Base-by-base conservation (phyloP, 2,797 vertebrate genomes). In the Myotis vivesi region DNA sequence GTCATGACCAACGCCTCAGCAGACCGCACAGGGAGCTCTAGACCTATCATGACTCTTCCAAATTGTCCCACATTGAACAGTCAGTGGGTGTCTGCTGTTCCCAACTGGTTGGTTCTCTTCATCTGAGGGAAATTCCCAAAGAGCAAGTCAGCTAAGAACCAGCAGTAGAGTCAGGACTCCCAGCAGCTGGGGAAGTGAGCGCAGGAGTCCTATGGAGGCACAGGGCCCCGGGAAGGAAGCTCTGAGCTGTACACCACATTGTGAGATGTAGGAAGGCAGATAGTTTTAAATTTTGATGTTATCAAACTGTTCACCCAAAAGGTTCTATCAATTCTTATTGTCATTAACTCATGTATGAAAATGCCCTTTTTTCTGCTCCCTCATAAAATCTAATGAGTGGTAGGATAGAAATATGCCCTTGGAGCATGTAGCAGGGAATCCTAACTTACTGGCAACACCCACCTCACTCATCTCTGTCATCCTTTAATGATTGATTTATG, bases 161-260 rank as follows among this genome's bases (percentile, higher is more conserved):
- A 38, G 38, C 15, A 51, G 30, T 16, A 41, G 9, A 30, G 11
- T 36, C 44, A n/a, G 30, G 16, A 28, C 2, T 10, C 30, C 3
- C 20, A 53, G 10, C 0, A 20, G 33, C 20, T 36, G 11, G 16
- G 9, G 6, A 41, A 28, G n/a, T 16, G 28, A 44, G 8, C 0
- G 1, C 19, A 6, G 17, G 20, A 46, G 23, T 44, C 33, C 53
- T 62, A 1, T 3, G 20, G 44, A 66, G 25, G 20, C 12, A 11
- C 1, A 2, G 8, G 20, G 0, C 23, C 17, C 62, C 1, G 0
- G 51, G 46, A 28, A 44, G 2, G 8, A n/a, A 13, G 71, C 25
- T 68, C 66, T 57, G 16, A 89, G 9, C 25, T 46, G 4, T n/a
- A 6, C 0, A 23, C 46, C 73, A 41, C 57, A 19, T 51, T 17